Conservation (phyloP, 1,140 invertebrate species). For the Trichogramma pretiosum region DNA sequence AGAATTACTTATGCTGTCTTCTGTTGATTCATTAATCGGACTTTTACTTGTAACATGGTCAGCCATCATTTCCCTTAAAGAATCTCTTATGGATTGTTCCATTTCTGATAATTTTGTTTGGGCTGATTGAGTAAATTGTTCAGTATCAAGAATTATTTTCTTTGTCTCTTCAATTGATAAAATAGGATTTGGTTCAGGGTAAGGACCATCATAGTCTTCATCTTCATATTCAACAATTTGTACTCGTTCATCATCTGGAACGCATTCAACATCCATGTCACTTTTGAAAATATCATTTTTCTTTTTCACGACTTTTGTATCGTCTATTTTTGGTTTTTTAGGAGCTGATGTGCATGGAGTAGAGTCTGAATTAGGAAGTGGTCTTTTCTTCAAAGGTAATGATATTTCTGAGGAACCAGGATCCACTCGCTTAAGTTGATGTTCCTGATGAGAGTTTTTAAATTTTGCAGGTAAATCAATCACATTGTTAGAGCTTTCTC, state of each 20-base stretch:
- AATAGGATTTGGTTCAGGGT: conserved; percentile 29
- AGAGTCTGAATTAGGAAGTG: conserved; percentile 18
- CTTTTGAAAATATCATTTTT: conserved; percentile 12
- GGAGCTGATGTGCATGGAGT: conserved; percentile 27
- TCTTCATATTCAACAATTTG: conserved; percentile 41
- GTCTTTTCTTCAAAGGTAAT: conserved; percentile 38
- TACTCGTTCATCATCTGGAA: conserved; percentile 40
- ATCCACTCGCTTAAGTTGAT: conserved; percentile 6
- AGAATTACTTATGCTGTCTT: too few relatives aligned
- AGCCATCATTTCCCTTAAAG: conserved; percentile 30
- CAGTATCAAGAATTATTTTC: conserved; percentile 28
- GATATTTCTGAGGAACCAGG: conserved; percentile 21
- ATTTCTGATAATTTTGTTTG: conserved; percentile 22
- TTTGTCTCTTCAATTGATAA: conserved; percentile 34
- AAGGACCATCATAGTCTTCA: conserved; percentile 38
- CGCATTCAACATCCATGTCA: conserved; percentile 23
- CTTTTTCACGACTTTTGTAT: conserved; percentile 5
- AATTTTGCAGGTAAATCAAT: too few relatives aligned
- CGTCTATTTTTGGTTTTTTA: conserved; percentile 13
- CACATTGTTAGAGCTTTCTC: too few relatives aligned
- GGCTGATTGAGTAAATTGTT: conserved; percentile 14
- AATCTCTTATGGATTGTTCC: conserved; percentile 26
- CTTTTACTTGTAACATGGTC: conserved; percentile 21
- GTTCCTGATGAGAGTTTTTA: too few relatives aligned
- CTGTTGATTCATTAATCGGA: too few relatives aligned